Base-by-base conservation (phyloP, 2,113 vertebrate genomes). In the Tenebrosternarchus preto region DNA sequence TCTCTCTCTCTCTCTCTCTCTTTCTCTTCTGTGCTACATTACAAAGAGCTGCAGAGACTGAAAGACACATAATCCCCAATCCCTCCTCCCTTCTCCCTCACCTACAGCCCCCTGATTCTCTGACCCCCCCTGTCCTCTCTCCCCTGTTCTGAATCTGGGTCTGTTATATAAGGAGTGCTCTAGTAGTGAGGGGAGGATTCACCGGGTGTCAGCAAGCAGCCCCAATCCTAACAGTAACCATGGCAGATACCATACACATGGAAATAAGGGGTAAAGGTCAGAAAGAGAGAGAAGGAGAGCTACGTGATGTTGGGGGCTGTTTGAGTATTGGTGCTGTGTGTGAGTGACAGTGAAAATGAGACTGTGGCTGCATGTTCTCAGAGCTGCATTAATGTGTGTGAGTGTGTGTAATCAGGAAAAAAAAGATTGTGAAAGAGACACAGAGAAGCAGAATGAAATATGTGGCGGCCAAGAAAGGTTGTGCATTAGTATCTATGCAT, bases 101-200 rank as follows among this genome's bases (percentile, higher is more conserved):
- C 43, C 24, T 29, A 27, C 16, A 55, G 17, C 25, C 20, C 71
- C 17, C 7, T 50, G 43, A 20, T 33, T 56, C 25, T 19, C 5
- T 22, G 33, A 39, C 33, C 6, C n/a, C 5, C 20, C 9, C 25
- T 56, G 1, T 20, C 20, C 6, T 56, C n/a, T 73, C n/a, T 1
- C n/a, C 31, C 15, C 25, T 12, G 9, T 17, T 56, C 25, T 53
- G 16, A 68, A 68, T 39, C 64, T 68, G 31, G 64, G 64, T 39
- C 64, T 68, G 63, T 66, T 66, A 66, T 29, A 68, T 39, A 68
- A 68, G 64, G 17, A 39, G 20, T 20, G 29, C 29, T 66, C 15
- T 33, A 6, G 63, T 66, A 29, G 29, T 20, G 29, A 64, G n/a
- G 61, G 27, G 27, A 17, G 5, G 27, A 31, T 64, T 64, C 27